phyloP scores from a whole-genome alignment of 2,888 invertebrate species.

The Anodontia alba region DNA sequence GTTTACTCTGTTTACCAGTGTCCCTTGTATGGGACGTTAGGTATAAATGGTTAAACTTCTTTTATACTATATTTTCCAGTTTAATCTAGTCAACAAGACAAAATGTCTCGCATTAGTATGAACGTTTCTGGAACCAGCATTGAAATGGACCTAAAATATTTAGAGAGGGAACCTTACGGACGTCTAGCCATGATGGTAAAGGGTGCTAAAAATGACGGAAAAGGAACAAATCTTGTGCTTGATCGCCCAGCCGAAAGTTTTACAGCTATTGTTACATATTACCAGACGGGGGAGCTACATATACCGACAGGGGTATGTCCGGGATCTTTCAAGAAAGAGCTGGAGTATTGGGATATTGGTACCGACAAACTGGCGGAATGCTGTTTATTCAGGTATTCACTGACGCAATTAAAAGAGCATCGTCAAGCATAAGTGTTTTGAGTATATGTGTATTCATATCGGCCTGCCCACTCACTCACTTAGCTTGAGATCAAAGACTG shows the following conservation, averaged over 20 bases:
- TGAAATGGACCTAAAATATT: neutral
- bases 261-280: constrained; percentile 45
- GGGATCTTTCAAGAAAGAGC: constrained; percentile 35
- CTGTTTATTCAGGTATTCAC: constrained; percentile 47
- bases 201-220: neutral
- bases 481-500: no score
- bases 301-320: constrained; percentile 53
- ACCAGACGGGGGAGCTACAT: constrained; percentile 50
- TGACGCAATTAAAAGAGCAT: no score
- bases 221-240: constrained; percentile 16
- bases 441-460: no score
- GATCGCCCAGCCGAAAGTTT: constrained; percentile 47
- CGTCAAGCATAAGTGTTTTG: no score
- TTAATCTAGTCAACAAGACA: no score
- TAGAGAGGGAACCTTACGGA: neutral
- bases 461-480: no score
- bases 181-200: neutral
- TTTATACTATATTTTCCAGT: no score
- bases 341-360: constrained; percentile 45
- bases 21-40: no score
- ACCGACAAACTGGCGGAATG: constrained; percentile 30
- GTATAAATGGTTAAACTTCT: no score
- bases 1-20: no score
- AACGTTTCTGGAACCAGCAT: neutral
- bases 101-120: neutral